Conservation (phyloP, 2,888 invertebrate species). For the Ectemnius continuus region DNA sequence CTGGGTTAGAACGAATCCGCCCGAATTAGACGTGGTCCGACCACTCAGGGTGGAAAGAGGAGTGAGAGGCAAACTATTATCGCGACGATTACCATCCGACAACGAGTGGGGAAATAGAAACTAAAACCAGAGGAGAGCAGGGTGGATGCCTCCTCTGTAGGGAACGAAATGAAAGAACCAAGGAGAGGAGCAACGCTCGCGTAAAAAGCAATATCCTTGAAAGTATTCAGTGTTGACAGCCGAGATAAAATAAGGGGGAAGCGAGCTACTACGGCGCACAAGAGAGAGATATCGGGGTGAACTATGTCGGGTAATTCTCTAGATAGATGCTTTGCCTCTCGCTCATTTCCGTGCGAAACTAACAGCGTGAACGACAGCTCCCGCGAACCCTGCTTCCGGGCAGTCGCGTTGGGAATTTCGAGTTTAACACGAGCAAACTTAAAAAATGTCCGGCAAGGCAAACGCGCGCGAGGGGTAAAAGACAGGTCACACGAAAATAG, state of each 20-base stretch:
- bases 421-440: not conserved
- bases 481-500: not conserved
- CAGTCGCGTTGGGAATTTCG: not conserved
- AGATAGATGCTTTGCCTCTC: not conserved
- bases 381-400: not conserved
- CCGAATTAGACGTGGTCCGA: slow-evolving; percentile 10
- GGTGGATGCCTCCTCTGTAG: too few species aligned
- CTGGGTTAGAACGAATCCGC: slow-evolving; percentile 20
- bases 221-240: slow-evolving; percentile 13
- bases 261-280: not conserved
- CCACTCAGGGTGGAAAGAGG: slow-evolving; percentile 9
- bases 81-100: slow-evolving; percentile 23
- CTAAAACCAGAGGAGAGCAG: too few species aligned
- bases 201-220: slow-evolving; percentile 12
- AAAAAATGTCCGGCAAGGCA: not conserved
- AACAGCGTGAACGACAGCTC: not conserved
- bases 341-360: not conserved
- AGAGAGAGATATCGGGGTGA: not conserved
- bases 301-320: not conserved
- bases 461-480: not conserved
- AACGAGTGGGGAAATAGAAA: slow-evolving; percentile 11
- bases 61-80: slow-evolving; percentile 22
- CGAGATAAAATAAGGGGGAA: slow-evolving; percentile 2
- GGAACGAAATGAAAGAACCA: too few species aligned
- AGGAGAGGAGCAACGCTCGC: not conserved